Conservation (phyloP, 2,888 invertebrate species). For the Mimas tiliae region DNA sequence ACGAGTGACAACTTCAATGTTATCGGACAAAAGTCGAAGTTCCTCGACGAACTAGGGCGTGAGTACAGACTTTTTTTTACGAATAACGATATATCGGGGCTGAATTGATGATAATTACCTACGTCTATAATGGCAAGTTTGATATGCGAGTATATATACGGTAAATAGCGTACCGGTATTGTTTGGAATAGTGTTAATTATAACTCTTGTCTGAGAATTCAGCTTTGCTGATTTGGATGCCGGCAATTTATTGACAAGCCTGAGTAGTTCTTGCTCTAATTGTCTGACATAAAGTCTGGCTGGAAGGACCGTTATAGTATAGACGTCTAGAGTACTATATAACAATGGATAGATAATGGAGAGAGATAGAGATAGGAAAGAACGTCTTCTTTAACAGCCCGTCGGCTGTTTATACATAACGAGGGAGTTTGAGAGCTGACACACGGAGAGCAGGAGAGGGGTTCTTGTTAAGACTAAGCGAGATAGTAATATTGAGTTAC, state of each 20-base stretch:
- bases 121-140: not conserved
- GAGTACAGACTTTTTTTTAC: conserved; percentile 68
- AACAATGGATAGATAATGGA: no score
- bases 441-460: no score
- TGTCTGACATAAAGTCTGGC: no score
- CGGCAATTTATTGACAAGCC: not conserved
- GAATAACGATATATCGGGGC: not conserved
- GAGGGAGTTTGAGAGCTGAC: no score
- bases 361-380: not conserved
- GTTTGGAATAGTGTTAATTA: not conserved
- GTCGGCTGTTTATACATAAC: no score
- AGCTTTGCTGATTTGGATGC: not conserved
- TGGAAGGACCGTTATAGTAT: no score
- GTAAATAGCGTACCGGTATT: not conserved
- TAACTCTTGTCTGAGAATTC: not conserved
- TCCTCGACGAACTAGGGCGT: conserved; percentile 89
- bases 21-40: conserved; percentile 77
- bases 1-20: not conserved
- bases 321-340: no score
- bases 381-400: no score
- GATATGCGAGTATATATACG: no score
- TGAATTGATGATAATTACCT: not conserved
- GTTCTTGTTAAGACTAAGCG: no score
- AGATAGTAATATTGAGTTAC: no score
- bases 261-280: not conserved